Percentiles rank a stretch among this genome's conserved stretches.
phyloP scores from a whole-genome alignment of 2,113 vertebrate species.

The Eulemur rufifrons region DNA sequence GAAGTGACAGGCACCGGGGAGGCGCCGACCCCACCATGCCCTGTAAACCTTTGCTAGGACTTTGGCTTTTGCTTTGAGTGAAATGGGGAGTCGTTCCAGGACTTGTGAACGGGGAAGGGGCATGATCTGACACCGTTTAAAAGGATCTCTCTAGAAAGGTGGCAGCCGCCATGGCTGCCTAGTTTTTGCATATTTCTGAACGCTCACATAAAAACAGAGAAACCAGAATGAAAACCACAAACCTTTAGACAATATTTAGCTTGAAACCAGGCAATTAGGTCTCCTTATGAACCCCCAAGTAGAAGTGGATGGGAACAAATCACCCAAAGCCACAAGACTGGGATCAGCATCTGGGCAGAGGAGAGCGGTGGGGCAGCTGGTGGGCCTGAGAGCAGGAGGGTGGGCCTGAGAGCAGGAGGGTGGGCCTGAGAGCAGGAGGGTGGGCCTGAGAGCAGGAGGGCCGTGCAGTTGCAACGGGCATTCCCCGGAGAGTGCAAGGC shows the following conservation, averaged over 20 bases:
- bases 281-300: neutral
- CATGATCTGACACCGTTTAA: neutral
- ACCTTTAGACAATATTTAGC: neutral
- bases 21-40: rapidly evolving
- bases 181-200: neutral
- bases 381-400: neutral
- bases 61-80: neutral
- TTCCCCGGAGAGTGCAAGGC: neutral
- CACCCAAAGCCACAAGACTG: neutral
- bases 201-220: neutral
- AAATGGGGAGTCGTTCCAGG: neutral
- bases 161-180: neutral
- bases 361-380: neutral
- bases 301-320: neutral
- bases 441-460: neutral
- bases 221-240: neutral
- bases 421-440: neutral
- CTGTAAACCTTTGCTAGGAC: neutral
- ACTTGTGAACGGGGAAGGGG: neutral
- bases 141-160: neutral
- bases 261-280: neutral
- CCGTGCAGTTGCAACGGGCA: neutral
- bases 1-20: rapidly evolving
- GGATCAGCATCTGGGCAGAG: neutral
- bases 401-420: neutral